A percentile compares a stretch with the other conserved stretches of the same genome.
Conservation (phyloP, 2,797 vertebrate species). For the Harpagifer antarcticus region DNA sequence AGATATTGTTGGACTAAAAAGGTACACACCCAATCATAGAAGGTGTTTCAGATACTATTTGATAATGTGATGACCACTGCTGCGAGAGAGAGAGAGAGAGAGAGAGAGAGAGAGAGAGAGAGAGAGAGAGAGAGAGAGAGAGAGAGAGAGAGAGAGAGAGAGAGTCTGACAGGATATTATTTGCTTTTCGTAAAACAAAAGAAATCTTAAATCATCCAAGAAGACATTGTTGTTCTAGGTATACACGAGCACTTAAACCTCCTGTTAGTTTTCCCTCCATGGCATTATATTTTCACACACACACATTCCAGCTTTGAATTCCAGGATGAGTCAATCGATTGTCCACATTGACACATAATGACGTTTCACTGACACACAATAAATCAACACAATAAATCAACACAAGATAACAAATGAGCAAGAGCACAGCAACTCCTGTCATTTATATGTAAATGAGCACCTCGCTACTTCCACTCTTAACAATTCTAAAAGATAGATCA, state of each 20-base stretch:
- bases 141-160: background rate
- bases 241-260: background rate
- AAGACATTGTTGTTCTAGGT: constrained; percentile 9
- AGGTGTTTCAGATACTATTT: background rate
- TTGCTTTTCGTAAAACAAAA: constrained; percentile 37
- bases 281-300: background rate
- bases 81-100: too few relatives aligned
- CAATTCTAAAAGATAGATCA: constrained; percentile 28
- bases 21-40: background rate
- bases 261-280: constrained; percentile 8
- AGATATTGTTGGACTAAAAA: background rate
- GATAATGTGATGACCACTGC: background rate
- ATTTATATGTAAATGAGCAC: constrained; percentile 78
- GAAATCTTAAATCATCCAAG: constrained; percentile 12
- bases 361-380: constrained; percentile 4
- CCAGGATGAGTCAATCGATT: constrained; percentile 45
- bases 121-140: too few relatives aligned
- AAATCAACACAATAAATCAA: constrained; percentile 19
- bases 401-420: constrained; percentile 46
- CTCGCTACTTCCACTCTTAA: constrained; percentile 6
- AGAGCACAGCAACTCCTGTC: constrained; percentile 36
- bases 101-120: too few relatives aligned
- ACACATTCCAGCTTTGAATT: constrained; percentile 35
- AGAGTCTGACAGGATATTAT: constrained; percentile 42
- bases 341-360: constrained; percentile 27